Base-by-base conservation (phyloP, 2,888 invertebrate species). In the Aphelenchoides bicaudatus region DNA sequence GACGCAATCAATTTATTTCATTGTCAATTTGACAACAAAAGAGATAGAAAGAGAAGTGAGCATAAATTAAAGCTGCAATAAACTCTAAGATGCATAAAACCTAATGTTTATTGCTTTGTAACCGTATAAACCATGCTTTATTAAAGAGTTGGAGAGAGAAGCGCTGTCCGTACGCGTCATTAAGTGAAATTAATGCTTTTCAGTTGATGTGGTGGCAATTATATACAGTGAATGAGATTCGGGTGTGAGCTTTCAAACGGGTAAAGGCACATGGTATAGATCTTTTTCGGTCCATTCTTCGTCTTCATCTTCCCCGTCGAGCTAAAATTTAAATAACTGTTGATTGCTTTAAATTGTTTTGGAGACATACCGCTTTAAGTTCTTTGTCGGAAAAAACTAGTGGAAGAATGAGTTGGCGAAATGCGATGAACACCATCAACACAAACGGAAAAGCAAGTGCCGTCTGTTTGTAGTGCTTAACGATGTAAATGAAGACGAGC, bases 361-460 rank as follows among this genome's bases (percentile, higher is more conserved):
- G 49, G 27, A 16, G 39, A 16, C 39, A 68, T 62, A 75, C 74
- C 46, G 75, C 73, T 30, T 66, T 65, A 5, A 75, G 58, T 31
- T 75, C 70, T 39, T 64, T 59, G 19, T 61, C 56, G 5, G 57
- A 56, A 62, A 68, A 76, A 38, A 76, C 56, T 10, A 51, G 29
- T 0, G 75, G 72, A 19, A 75, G 50, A 13, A 63, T 31, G 1
- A 63, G 25, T 34, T 78, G 78, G 70, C 87, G 85, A 62, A 93
- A 83, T 59, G 93, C 83, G 10, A 93, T 92, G 73, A 93, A 88
- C 16, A 92, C 82, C 62, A 91, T 87, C 49, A 96, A 85, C 81
- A 93, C 89, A 83, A 96, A 92, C 2, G 94, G 94, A 80, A 94
- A 88, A 16, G 89, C 89, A 59, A 94, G 84, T 0, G 93, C 91